Evolutionary conservation across 1,140 invertebrate species (phyloP).

Genomic region (Cydia splendana): DNA sequence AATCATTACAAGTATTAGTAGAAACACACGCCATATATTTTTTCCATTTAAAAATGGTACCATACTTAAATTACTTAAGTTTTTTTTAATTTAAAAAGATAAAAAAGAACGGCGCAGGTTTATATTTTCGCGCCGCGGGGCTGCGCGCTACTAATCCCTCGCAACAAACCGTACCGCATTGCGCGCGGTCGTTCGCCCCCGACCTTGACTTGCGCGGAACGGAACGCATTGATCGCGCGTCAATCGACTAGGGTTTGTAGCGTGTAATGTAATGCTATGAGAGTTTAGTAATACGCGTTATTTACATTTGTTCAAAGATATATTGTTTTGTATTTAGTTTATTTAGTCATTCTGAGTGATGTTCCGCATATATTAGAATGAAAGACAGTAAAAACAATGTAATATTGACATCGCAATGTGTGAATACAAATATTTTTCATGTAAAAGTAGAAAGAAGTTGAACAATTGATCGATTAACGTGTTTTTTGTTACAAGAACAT

Average conservation of each 20-base stretch:
- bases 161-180: too few relatives aligned
- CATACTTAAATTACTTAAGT: too few relatives aligned
- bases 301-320: not conserved
- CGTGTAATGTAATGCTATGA: not conserved
- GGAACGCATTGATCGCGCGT: not conserved
- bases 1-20: too few relatives aligned
- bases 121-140: too few relatives aligned
- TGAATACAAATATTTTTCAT: not conserved
- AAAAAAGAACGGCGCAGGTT: too few relatives aligned
- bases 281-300: not conserved
- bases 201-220: slow-evolving; percentile 8
- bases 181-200: too few relatives aligned
- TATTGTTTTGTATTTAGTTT: not conserved
- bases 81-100: too few relatives aligned
- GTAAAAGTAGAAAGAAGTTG: not conserved
- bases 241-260: not conserved
- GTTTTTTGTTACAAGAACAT: not conserved
- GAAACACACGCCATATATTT: too few relatives aligned
- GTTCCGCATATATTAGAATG: too few relatives aligned
- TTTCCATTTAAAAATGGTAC: too few relatives aligned
- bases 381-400: too few relatives aligned
- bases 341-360: not conserved
- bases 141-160: too few relatives aligned
- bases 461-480: not conserved
- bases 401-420: not conserved